phyloP scores from a whole-genome alignment of 2,113 vertebrate genomes.

The Vulpes ferrilata region DNA sequence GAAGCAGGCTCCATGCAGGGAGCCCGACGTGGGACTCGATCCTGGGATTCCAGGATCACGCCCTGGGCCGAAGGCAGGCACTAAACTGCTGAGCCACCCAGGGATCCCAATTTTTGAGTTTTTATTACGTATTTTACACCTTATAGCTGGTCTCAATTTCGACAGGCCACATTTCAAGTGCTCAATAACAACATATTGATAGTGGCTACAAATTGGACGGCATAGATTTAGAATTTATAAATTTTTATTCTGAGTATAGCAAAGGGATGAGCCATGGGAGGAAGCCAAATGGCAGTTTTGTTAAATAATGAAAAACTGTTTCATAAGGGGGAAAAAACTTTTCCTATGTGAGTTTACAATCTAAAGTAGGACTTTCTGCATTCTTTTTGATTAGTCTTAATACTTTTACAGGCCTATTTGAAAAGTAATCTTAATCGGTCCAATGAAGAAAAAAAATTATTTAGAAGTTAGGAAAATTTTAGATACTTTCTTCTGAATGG shows the following conservation, averaged over 20 bases:
- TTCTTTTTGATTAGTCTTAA: slow-evolving; percentile 50
- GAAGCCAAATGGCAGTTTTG: slow-evolving; percentile 30
- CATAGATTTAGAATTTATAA: slow-evolving; percentile 6
- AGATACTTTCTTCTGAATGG: slow-evolving; percentile 29
- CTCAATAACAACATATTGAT: not conserved
- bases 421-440: not conserved
- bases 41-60: too few relatives aligned
- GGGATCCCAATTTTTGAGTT: not conserved
- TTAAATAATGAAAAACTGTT: slow-evolving; percentile 59
- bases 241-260: not conserved
- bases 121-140: not conserved
- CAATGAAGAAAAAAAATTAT: slow-evolving; percentile 31
- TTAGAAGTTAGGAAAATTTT: slow-evolving; percentile 20
- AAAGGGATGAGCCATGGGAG: not conserved
- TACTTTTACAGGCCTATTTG: not conserved
- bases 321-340: not conserved
- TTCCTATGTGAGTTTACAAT: slow-evolving; percentile 56
- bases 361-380: slow-evolving; percentile 52
- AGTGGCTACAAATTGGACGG: not conserved
- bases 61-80: too few relatives aligned
- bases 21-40: too few relatives aligned
- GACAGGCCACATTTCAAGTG: slow-evolving; percentile 1
- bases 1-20: too few relatives aligned
- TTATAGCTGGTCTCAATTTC: not conserved
- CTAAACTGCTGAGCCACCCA: too few relatives aligned